Percentiles rank a stretch among this genome's conserved stretches.
Evolutionary conservation across 2,113 vertebrate genomes (phyloP).

Genomic region (Laterallus jamaicensis): DNA sequence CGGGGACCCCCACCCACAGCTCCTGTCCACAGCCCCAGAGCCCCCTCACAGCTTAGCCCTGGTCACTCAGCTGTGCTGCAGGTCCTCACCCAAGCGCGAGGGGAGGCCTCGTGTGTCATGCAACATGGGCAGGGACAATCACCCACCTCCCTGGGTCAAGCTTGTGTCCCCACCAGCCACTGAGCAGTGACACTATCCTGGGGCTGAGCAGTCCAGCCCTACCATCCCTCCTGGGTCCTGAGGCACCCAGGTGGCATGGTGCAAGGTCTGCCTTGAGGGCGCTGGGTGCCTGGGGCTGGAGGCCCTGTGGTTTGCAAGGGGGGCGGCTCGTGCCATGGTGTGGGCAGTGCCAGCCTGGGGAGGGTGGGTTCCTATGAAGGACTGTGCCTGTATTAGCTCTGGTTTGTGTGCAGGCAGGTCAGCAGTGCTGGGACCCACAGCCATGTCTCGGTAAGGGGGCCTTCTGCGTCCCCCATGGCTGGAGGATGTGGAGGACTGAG

Average conservation of each 20-base stretch:
- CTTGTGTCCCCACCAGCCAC: not conserved
- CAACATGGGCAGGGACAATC: not conserved
- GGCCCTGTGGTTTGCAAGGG: not conserved
- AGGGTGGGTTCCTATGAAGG: not conserved
- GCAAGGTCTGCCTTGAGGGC: not conserved
- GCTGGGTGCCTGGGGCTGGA: not conserved
- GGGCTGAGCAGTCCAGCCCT: not conserved
- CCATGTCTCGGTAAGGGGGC: rapidly evolving
- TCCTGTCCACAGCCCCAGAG: not conserved
- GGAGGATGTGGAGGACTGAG: not conserved
- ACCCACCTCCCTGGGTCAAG: not conserved
- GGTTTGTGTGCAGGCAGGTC: rapidly evolving
- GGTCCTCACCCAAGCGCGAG: not conserved
- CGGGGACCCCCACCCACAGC: not conserved
- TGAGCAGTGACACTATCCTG: not conserved
- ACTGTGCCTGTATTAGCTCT: not conserved
- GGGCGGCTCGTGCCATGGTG: rapidly evolving
- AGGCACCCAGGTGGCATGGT: rapidly evolving
- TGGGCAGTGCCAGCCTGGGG: not conserved
- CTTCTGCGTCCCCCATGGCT: rapidly evolving
- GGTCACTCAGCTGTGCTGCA: rapidly evolving
- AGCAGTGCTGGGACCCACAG: not conserved
- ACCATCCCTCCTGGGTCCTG: rapidly evolving
- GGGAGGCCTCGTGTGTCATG: not conserved
- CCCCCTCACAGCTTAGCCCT: not conserved